A percentile compares a stretch with the other conserved stretches of the same genome.
These are phyloP conservation scores for Echinometra lucunter DNA, from an alignment of 53 echinoderm and acorn worm genomes.

Conservation along the genomic window DNA sequence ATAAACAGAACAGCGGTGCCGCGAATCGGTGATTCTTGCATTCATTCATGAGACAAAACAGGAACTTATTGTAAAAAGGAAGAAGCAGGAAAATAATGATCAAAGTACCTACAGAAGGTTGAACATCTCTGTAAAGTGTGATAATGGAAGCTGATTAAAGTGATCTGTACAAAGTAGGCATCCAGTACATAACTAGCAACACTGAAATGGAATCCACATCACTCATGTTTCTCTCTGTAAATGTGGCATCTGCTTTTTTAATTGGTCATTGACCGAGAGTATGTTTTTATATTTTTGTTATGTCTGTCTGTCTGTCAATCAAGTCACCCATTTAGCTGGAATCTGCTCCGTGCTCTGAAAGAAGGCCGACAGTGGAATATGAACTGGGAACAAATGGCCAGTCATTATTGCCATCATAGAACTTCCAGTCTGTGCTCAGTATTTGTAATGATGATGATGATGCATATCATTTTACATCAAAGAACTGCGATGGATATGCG, in stretches of 20 bases:
- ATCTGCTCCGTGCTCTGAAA: background rate
- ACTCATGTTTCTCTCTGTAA: background rate
- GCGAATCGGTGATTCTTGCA: conserved; percentile 65
- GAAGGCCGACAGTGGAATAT: conserved; percentile 27
- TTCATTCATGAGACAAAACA: background rate
- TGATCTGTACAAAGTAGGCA: conserved; percentile 8
- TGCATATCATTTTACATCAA: background rate
- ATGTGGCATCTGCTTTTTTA: conserved; percentile 29
- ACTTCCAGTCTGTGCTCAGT: conserved; percentile 36
- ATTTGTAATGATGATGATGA: conserved; percentile 22
- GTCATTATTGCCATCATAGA: background rate
- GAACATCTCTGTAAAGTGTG: conserved; percentile 24
- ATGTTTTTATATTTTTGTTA: conserved; percentile 52
- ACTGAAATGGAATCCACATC: conserved; percentile 9
- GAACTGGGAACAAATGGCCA: conserved; percentile 47
- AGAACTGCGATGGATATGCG: background rate
- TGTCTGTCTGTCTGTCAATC: conserved; percentile 12
- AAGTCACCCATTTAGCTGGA: conserved; percentile 14
- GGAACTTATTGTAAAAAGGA: conserved; percentile 13
- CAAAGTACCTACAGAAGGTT: conserved; percentile 9
- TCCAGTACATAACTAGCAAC: conserved; percentile 1
- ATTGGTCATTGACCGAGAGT: background rate
- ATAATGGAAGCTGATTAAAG: background rate
- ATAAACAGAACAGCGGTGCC: conserved; percentile 75
- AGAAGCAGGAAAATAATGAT: conserved; percentile 1